phyloP scores from a whole-genome alignment of 2,888 invertebrate species.

The Cylindroiulus punctatus region DNA sequence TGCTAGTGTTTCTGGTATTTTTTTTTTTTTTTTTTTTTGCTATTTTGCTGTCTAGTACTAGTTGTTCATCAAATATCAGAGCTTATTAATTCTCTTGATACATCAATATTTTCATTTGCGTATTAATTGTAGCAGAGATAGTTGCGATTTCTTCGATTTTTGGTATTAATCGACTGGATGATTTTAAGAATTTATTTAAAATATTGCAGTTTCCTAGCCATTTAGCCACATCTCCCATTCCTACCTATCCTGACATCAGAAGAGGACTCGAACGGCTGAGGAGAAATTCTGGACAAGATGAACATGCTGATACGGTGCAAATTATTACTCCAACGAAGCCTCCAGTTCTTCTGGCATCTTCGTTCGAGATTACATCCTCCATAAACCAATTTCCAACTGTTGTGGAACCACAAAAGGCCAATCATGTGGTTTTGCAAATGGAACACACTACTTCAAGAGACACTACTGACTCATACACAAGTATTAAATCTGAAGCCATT shows the following conservation, averaged over 20 bases:
- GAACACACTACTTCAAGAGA: not conserved
- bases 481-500: conserved; percentile 30
- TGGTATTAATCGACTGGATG: too few relatives aligned
- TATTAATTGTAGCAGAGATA: too few relatives aligned
- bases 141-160: too few relatives aligned
- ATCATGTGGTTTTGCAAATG: not conserved
- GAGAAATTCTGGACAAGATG: conserved; percentile 20
- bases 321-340: conserved; percentile 46
- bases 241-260: conserved; percentile 65
- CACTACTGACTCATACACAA: not conserved
- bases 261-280: conserved; percentile 50
- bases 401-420: not conserved
- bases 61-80: not conserved
- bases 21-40: too few relatives aligned
- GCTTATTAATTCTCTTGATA: too few relatives aligned
- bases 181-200: conserved; percentile 4
- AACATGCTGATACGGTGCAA: not conserved
- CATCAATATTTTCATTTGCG: too few relatives aligned
- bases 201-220: conserved; percentile 77
- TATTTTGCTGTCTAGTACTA: not conserved
- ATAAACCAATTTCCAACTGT: not conserved
- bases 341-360: conserved; percentile 5
- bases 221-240: conserved; percentile 95
- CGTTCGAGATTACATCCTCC: not conserved
- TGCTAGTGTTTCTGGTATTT: not conserved